Evolutionary conservation across 2,888 invertebrate species (phyloP).

Genomic region (Campopleginae sp.): DNA sequence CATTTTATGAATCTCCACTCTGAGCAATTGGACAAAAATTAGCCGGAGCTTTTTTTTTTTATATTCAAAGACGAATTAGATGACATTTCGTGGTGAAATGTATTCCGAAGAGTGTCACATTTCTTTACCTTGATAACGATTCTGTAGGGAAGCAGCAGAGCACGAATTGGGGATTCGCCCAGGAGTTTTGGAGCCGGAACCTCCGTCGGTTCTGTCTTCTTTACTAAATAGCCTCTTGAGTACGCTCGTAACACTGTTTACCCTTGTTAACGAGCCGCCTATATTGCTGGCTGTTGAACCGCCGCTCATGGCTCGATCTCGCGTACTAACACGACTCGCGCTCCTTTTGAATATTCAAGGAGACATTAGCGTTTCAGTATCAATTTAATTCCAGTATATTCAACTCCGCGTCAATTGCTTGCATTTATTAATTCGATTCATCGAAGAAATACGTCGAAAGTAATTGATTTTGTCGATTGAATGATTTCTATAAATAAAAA

Average conservation of each 20-base stretch:
- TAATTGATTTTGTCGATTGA: neutral
- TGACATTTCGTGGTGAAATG: neutral
- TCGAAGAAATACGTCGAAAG: neutral
- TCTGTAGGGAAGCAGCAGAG: slow-evolving; percentile 79
- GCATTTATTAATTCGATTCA: neutral
- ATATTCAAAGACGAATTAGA: neutral
- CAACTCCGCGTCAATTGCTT: neutral
- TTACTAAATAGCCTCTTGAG: slow-evolving; percentile 91
- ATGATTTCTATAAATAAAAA: neutral
- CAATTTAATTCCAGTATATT: neutral
- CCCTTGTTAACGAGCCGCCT: slow-evolving; percentile 88
- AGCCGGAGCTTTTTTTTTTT: slow-evolving; percentile 87
- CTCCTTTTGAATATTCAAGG: slow-evolving; percentile 73
- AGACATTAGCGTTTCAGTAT: neutral
- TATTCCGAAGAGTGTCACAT: neutral
- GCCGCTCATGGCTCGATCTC: slow-evolving; percentile 78
- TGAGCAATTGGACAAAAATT: neutral
- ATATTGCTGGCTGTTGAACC: slow-evolving; percentile 82
- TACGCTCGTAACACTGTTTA: slow-evolving; percentile 91
- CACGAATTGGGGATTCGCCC: slow-evolving; percentile 83
- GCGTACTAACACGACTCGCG: slow-evolving; percentile 80
- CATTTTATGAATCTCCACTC: neutral
- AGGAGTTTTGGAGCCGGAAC: slow-evolving; percentile 84
- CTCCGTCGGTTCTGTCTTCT: slow-evolving; percentile 87
- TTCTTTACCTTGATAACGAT: slow-evolving; percentile 85